Conservation (phyloP, 2,797 vertebrate species). For the Brachymystax lenok region DNA sequence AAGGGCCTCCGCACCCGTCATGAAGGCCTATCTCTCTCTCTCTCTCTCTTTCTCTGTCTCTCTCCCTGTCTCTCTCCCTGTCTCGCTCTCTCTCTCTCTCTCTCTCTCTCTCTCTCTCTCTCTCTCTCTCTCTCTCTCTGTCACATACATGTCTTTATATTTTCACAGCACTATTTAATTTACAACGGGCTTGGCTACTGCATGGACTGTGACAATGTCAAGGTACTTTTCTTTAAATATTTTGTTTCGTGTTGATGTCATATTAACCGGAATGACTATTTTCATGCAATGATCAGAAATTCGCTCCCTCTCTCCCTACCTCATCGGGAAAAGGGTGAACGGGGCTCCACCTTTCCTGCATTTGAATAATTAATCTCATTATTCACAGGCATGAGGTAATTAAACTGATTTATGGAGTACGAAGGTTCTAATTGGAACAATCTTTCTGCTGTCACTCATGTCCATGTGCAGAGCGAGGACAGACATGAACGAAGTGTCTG, state of each 20-base stretch:
- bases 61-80: not conserved
- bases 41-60: too few species aligned
- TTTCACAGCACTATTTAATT: too few species aligned
- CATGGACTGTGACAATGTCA: too few species aligned
- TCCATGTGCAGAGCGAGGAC: not conserved
- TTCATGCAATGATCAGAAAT: not conserved
- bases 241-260: not conserved
- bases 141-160: not conserved
- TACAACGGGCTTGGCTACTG: too few species aligned
- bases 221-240: not conserved
- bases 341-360: not conserved
- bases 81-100: too few species aligned
- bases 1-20: not conserved
- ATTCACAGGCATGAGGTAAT: constrained; percentile 24
- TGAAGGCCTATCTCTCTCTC: not conserved
- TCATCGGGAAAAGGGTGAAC: not conserved
- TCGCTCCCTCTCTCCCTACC: not conserved
- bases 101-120: not conserved
- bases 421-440: constrained; percentile 10
- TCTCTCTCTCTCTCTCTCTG: not conserved
- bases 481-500: not conserved
- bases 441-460: constrained; percentile 4
- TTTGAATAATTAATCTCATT: constrained; percentile 24
- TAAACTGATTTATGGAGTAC: constrained; percentile 17
- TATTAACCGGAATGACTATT: not conserved